A percentile compares a stretch with the other conserved stretches of the same genome.
Conservation (phyloP, 2,888 invertebrate genomes). For the Carterocephalus palaemon region DNA sequence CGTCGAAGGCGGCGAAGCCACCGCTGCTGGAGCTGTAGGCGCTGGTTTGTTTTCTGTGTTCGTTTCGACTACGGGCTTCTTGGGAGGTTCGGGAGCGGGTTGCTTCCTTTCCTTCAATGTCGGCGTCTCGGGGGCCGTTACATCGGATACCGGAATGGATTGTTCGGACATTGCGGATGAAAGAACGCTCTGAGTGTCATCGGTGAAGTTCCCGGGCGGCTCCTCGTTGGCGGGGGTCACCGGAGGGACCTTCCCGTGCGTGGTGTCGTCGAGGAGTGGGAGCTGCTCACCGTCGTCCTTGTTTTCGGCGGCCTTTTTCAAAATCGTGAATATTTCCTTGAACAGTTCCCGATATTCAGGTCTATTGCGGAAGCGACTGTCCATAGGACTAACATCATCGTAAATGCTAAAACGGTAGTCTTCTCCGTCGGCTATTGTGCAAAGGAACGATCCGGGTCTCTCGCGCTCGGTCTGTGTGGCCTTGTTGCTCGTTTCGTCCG, state of each 20-base stretch:
- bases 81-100: slow-evolving; percentile 38
- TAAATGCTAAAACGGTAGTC: slow-evolving; percentile 92
- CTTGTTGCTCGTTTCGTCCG: slow-evolving; percentile 91
- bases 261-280: slow-evolving; percentile 83
- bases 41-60: slow-evolving; percentile 61
- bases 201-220: slow-evolving; percentile 81
- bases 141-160: slow-evolving; percentile 84
- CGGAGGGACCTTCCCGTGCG: slow-evolving; percentile 81
- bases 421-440: slow-evolving; percentile 91
- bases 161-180: slow-evolving; percentile 87
- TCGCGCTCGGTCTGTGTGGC: slow-evolving; percentile 88
- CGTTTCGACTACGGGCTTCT: slow-evolving; percentile 44
- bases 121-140: slow-evolving; percentile 75
- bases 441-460: slow-evolving; percentile 88
- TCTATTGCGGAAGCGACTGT: slow-evolving; percentile 88
- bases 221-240: slow-evolving; percentile 84
- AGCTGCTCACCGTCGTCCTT: slow-evolving; percentile 88
- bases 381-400: slow-evolving; percentile 87
- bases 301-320: slow-evolving; percentile 90
- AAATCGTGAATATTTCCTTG: slow-evolving; percentile 89
- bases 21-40: no score
- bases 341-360: slow-evolving; percentile 90
- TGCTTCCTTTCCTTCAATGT: slow-evolving; percentile 75
- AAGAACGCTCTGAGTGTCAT: slow-evolving; percentile 86
- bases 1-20: no score